Conservation (phyloP, 2,113 vertebrate species). For the Baryphthengus martii region DNA sequence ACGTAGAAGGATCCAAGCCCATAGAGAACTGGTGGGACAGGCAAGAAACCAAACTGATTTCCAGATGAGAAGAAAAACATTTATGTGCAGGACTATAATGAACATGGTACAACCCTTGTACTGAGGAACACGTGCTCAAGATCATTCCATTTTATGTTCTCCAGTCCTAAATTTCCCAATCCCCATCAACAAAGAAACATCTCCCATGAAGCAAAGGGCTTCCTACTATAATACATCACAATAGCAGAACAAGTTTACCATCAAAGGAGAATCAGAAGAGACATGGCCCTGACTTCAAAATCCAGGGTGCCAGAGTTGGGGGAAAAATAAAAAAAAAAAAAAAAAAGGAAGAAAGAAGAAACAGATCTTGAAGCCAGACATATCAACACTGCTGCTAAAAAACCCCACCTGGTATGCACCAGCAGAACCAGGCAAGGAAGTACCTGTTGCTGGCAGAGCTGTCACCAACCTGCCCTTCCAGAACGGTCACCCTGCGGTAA, state of each 20-base stretch:
- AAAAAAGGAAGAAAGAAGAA: neutral
- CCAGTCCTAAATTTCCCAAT: neutral
- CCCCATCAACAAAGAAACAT: neutral
- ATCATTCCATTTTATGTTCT: neutral
- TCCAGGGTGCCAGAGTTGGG: neutral
- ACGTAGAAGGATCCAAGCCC: neutral
- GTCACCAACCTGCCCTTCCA: neutral
- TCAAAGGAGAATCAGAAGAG: neutral
- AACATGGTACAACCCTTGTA: neutral
- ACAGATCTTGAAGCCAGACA: neutral
- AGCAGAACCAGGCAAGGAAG: neutral
- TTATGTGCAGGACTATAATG: neutral
- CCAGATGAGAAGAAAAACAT: neutral
- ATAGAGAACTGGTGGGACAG: neutral
- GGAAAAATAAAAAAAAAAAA: neutral
- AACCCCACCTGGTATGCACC: neutral
- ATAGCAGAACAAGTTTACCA: neutral
- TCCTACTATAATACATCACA: neutral
- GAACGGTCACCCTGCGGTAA: neutral
- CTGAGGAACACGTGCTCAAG: neutral
- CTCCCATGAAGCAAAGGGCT: neutral
- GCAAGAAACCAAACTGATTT: neutral
- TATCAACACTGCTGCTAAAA: neutral
- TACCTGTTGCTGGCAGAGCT: neutral
- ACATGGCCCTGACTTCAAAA: neutral